Base-by-base conservation (phyloP, 2,113 vertebrate species). In the Nymphicus hollandicus region DNA sequence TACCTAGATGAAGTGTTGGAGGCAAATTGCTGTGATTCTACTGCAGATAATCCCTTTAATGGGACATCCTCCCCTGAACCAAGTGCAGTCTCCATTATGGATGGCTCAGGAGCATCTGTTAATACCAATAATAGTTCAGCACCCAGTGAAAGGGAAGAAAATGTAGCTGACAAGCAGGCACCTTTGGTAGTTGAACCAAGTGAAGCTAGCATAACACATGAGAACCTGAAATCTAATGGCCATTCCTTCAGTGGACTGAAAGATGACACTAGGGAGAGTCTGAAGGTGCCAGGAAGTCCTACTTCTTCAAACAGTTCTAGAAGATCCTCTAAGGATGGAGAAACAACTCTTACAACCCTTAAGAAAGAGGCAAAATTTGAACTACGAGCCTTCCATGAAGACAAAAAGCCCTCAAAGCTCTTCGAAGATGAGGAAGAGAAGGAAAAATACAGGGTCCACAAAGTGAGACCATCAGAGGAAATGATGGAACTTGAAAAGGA, bases 1-100 rank as follows among this genome's bases (percentile, higher is more conserved):
- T 99, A 99, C 97, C 96, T 99, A 97, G 99, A 99, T 88, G 99
- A 99, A 97, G 99, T 99, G 31, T 96, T 99, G 70, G 99, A 99
- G 70, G 99, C 99, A 95, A 99, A 98, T 88, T 98, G 98, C 89
- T 98, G 98, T 1, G 98, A 99, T 46, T 98, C 98, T 69, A 97
- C 98, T 49, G 53, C 95, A 58, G 99, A 99, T 71, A 98, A 97
- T 47, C 96, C 98, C 37, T 98, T 98, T 81, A 99, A 99, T 88
- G 99, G 98, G 77, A 98, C 96, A 13, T 96, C 98, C 4, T 98
- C 98, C 73, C 98, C 98, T 7, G 98, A 98, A 86, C 97, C 97
- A 55, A 91, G 93, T 44, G 20, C 96, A 23, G 70, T 86, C 10
- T 84, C 98, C 79, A 41, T 61, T 89, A 86, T 96, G 52, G 98